Conservation (phyloP, 2,797 vertebrate species). For the Neopelma chrysocephalum region DNA sequence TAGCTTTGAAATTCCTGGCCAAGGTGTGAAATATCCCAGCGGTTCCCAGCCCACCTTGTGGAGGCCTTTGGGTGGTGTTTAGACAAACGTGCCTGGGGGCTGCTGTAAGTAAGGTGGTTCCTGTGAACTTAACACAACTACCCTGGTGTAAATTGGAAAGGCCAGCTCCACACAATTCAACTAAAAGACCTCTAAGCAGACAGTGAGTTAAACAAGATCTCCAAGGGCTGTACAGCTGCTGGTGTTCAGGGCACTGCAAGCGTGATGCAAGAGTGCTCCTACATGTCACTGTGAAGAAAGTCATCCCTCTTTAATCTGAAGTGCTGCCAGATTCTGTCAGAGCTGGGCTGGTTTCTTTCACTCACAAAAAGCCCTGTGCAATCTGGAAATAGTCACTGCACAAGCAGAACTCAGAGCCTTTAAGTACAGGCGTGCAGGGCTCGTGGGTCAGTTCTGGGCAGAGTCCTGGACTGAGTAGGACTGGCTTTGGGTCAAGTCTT, state of each 20-base stretch:
- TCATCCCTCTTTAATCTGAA: not conserved
- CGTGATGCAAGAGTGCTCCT: fast-evolving
- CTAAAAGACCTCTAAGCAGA: not conserved
- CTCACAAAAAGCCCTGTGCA: not conserved
- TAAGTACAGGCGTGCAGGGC: not conserved
- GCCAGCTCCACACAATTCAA: not conserved
- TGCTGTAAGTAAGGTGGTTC: not conserved
- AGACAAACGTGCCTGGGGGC: fast-evolving
- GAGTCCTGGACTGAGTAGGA: not conserved
- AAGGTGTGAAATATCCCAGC: not conserved
- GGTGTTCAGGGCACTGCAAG: not conserved
- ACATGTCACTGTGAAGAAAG: not conserved
- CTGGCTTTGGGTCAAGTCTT: not conserved
- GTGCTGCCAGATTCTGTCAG: not conserved
- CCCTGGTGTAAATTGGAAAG: not conserved
- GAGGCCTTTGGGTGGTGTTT: not conserved
- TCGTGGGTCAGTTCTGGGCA: fast-evolving
- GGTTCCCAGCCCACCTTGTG: not conserved
- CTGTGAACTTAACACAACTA: not conserved
- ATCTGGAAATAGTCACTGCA: not conserved
- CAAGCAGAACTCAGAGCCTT: not conserved
- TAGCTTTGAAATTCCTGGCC: not conserved
- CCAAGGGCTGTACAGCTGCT: not conserved
- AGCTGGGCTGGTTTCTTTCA: not conserved
- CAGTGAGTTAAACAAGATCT: not conserved